Percentiles rank a stretch among this genome's conserved stretches.
These are phyloP conservation scores for Paracentrotus lividus DNA, from an alignment of 53 echinoderm and acorn worm genomes.

Conservation along the genomic window DNA sequence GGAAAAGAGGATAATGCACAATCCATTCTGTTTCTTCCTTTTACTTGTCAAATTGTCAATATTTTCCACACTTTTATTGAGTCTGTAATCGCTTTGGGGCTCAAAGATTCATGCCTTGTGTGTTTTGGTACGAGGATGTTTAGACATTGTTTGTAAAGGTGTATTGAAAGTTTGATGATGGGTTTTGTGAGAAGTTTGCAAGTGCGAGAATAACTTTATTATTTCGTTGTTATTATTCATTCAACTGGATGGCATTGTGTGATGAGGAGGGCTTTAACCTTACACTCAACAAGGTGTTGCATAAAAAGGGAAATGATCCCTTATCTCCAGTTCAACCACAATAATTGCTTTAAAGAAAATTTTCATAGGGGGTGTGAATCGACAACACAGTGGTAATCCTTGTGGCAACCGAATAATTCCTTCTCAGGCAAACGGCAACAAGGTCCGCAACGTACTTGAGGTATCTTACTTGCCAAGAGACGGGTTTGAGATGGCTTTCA, in stretches of 20 bases:
- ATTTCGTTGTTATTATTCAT: constrained; percentile 45
- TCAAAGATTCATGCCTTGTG: constrained; percentile 9
- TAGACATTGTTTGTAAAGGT: constrained; percentile 59
- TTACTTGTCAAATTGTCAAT: constrained; percentile 61
- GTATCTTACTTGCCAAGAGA: too few species aligned
- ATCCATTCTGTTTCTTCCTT: constrained; percentile 41
- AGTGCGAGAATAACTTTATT: constrained; percentile 48
- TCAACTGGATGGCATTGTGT: constrained; percentile 23
- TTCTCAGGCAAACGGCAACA: too few species aligned
- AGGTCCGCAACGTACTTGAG: too few species aligned
- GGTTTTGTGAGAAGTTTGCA: constrained; percentile 37
- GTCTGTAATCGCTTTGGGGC: constrained; percentile 39
- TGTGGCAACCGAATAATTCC: too few species aligned
- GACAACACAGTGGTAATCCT: too few species aligned
- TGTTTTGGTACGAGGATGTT: constrained; percentile 62
- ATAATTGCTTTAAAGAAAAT: too few species aligned
- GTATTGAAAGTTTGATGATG: constrained; percentile 58
- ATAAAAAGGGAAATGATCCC: neutral
- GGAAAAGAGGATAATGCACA: constrained; percentile 18
- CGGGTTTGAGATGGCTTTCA: too few species aligned
- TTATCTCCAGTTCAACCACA: too few species aligned
- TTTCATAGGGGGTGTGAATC: too few species aligned
- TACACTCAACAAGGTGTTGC: neutral
- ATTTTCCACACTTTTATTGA: constrained; percentile 53
- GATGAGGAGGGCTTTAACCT: constrained; percentile 35